These are phyloP conservation scores for Aphelenchoides bicaudatus DNA, from an alignment of 2,888 invertebrate species.

Conservation along the genomic window DNA sequence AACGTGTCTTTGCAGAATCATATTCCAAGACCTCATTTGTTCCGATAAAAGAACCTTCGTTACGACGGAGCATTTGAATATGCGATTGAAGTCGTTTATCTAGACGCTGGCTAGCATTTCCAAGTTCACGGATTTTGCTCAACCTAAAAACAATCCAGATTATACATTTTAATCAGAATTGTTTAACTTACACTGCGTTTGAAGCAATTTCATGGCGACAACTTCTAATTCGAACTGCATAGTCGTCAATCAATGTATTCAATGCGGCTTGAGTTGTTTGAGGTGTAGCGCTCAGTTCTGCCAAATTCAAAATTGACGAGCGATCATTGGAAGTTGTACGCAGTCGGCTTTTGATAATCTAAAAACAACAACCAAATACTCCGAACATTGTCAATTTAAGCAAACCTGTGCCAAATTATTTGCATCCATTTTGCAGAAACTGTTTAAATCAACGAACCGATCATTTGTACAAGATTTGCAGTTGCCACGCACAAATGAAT, in stretches of 20 bases:
- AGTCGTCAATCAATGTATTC: slow-evolving; percentile 11
- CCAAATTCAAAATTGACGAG: slow-evolving; percentile 15
- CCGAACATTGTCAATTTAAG: not conserved
- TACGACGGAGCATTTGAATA: slow-evolving; percentile 36
- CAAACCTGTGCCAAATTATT: slow-evolving; percentile 5
- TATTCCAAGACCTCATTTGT: slow-evolving; percentile 41
- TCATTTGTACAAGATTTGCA: too few species aligned
- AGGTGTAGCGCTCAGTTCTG: slow-evolving; percentile 16
- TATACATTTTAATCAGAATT: not conserved
- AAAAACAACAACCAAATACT: not conserved
- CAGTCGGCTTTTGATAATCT: not conserved
- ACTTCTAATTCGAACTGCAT: slow-evolving; percentile 16
- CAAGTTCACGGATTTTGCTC: slow-evolving; percentile 30
- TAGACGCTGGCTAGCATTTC: slow-evolving; percentile 27
- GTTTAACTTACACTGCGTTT: slow-evolving; percentile 17
- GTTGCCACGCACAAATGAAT: too few species aligned
- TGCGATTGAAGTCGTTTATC: slow-evolving; percentile 37
- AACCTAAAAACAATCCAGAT: slow-evolving; percentile 27
- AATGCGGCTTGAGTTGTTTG: slow-evolving; percentile 15
- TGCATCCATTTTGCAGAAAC: not conserved
- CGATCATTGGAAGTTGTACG: not conserved
- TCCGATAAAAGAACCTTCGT: slow-evolving; percentile 34
- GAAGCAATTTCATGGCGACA: slow-evolving; percentile 19
- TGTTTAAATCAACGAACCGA: too few species aligned
- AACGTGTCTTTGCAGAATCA: slow-evolving; percentile 39